These are phyloP conservation scores for rabbit (Oryctolagus cuniculus) DNA, from an alignment of 2,113 vertebrate genomes.

Conservation along the genomic window mOryCun1.1 NC_091441.1:87073001-87073500, in stretches of 20 bases:
- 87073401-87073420: not conserved
- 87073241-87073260: not conserved
- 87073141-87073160: conserved; percentile 3
- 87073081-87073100: not conserved
- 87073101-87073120: not conserved
- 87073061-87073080: not conserved
- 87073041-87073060: not conserved
- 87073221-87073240: not conserved
- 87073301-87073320: not conserved
- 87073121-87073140: conserved; percentile 41
- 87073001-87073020: not conserved
- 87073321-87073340: not conserved
- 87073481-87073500: not conserved
- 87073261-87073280: not conserved
- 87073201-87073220: not conserved
- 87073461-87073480: not conserved
- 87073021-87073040: not conserved
- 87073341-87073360: not conserved
- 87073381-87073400: not conserved
- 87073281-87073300: not conserved
- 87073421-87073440: not conserved
- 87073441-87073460: not conserved
- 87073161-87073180: not conserved
- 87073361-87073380: not conserved
- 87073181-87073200: conserved; percentile 22